Evolutionary conservation across 2,888 invertebrate species (phyloP), one percentile per base, ranked within the genome.

Genomic region (Torymus texanus): DNA sequence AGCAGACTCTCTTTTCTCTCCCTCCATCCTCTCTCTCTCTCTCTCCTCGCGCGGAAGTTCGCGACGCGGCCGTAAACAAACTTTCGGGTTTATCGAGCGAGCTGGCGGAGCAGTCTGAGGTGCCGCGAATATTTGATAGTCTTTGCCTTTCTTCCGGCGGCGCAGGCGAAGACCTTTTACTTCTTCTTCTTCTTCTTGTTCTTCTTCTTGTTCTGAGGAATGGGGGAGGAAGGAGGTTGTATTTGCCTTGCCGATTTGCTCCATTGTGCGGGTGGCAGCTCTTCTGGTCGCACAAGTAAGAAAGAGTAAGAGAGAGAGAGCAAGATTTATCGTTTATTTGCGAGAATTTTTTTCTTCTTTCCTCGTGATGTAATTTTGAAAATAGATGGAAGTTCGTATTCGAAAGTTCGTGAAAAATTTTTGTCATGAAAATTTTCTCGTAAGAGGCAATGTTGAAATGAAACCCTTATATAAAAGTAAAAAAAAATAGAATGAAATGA

Each of bases 111-210:
- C n/a, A n/a, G 84, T 74, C 74, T 21, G 84, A 85, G 85, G 78
- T 84, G 86, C 86, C 86, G 87, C 86, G 88, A 88, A 88, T 88
- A 88, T 88, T 88, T 88, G 87, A 88, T 88, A 87, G 87, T 85
- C 79, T 62, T 59, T 75, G 70, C 70, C 66, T 53, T 51, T 70
- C 67, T 63, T 72, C 55, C 66, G 21, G 21, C 14, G 51, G 21
- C 50, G 50, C 11, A 50, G 14, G 16, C 53, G 14, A 58, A 21
- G 67, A 66, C 66, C 72, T 70, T 70, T 63, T 63, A 51, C 76
- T 84, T 83, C 81, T 83, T 84, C 81, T 84, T 80, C 29, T 62
- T 24, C 66, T 50, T 67, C 53, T 50, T 71, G 14, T 63, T 50
- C 50, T 24, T 55, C 14, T 51, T 61, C 29, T 63, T 72, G 10